phyloP scores from a whole-genome alignment of 1,140 invertebrate species.

The Hirudo medicinalis region DNA sequence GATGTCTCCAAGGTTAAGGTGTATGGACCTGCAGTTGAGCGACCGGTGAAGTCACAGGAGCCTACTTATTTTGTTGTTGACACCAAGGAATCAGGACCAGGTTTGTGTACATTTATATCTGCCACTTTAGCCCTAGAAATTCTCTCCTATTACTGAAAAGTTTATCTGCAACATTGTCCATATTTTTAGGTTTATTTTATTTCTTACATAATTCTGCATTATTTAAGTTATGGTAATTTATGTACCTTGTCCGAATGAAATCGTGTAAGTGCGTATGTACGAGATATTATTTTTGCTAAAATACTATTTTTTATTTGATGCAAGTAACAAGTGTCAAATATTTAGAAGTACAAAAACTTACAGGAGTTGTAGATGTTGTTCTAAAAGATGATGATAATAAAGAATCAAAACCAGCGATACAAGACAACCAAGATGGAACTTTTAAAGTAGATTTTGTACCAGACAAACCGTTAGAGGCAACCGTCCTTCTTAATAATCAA shows the following conservation, averaged over 20 bases:
- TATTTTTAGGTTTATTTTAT: neutral
- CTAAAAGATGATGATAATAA: neutral
- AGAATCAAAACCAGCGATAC: neutral
- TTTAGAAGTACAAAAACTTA: neutral
- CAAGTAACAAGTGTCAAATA: neutral
- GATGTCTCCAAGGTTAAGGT: conserved; percentile 64
- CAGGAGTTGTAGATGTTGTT: neutral
- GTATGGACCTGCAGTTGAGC: conserved; percentile 62
- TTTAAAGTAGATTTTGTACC: conserved; percentile 47
- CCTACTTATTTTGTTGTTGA: conserved; percentile 24
- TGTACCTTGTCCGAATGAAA: neutral
- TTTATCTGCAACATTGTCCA: neutral
- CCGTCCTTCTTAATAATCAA: conserved; percentile 56
- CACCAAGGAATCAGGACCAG: conserved; percentile 21
- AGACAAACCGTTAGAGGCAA: conserved; percentile 54
- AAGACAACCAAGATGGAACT: conserved; percentile 64
- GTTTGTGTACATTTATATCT: conserved; percentile 2
- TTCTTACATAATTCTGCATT: neutral
- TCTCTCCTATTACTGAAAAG: neutral
- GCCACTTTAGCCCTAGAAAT: neutral
- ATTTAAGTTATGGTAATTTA: neutral
- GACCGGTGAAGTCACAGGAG: conserved; percentile 41
- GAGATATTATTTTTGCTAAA: neutral
- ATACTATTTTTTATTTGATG: neutral
- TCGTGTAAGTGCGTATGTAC: too few relatives aligned